Evolutionary conservation across 2,797 vertebrate genomes (phyloP).

Genomic region (Botia almorhae): DNA sequence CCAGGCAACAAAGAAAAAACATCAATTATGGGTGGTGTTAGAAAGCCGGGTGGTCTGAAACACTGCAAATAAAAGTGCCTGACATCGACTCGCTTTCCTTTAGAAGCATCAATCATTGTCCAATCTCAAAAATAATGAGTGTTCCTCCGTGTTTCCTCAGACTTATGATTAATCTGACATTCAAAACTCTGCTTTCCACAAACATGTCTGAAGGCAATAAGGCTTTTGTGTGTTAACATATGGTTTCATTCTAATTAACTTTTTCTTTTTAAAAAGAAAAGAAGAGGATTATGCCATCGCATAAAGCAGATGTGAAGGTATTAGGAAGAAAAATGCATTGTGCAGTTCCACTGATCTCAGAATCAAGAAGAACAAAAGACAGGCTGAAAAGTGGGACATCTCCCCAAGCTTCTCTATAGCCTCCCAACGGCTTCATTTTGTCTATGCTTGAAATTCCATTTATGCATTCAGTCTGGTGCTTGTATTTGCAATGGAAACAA

Average conservation of each 20-base stretch:
- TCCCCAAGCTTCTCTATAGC: constrained; percentile 50
- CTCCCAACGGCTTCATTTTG: constrained; percentile 55
- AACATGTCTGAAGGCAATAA: constrained; percentile 5
- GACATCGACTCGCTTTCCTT: neutral
- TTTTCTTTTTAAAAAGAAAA: neutral
- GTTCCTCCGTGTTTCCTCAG: constrained; percentile 3
- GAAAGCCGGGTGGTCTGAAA: constrained; percentile 17
- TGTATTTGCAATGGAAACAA: constrained; percentile 42
- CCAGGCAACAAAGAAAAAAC: constrained; percentile 15
- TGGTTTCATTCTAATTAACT: neutral
- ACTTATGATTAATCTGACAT: constrained; percentile 21
- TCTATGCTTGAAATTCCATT: constrained; percentile 36
- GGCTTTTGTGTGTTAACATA: neutral
- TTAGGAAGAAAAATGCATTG: constrained; percentile 24
- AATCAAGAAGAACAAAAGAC: constrained; percentile 49
- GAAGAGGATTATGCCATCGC: neutral
- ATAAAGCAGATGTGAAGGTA: constrained; percentile 18
- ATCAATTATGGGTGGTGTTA: constrained; percentile 21
- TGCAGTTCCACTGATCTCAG: constrained; percentile 47
- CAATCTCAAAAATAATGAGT: constrained; percentile 29
- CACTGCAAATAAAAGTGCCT: too few relatives aligned
- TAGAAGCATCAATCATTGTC: constrained; percentile 41
- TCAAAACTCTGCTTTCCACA: constrained; percentile 15
- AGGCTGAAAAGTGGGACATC: constrained; percentile 55
- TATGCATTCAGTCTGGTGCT: constrained; percentile 53